Evolutionary conservation across 1,140 invertebrate species (phyloP).

Genomic region (Trichonephila clavipes): DNA sequence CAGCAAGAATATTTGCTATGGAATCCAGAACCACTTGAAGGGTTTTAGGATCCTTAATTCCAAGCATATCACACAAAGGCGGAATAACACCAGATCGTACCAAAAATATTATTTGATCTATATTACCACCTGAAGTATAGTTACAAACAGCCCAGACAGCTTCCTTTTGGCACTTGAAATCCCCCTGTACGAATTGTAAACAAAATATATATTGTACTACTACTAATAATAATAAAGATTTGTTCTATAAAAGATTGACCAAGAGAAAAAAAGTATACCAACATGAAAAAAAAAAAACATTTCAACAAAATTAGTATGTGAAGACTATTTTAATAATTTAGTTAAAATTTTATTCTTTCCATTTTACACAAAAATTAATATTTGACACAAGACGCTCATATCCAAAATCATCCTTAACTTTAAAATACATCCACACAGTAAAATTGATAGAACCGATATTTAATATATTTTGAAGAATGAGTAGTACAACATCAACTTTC

Average conservation of each 20-base stretch:
- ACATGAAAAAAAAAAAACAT: too few species aligned
- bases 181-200: constrained; percentile 84
- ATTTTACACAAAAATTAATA: background rate
- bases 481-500: too few species aligned
- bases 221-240: too few species aligned
- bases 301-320: too few species aligned
- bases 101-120: constrained; percentile 89
- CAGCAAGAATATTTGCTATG: constrained; percentile 93
- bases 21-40: constrained; percentile 95
- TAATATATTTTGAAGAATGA: too few species aligned
- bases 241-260: too few species aligned
- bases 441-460: too few species aligned
- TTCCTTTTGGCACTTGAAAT: constrained; percentile 99
- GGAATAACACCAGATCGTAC: constrained; percentile 93
- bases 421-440: too few species aligned
- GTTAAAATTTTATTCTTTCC: background rate
- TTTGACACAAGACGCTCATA: too few species aligned
- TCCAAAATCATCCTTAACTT: too few species aligned
- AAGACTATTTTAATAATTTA: background rate
- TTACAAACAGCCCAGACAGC: constrained; percentile 99
- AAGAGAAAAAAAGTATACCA: too few species aligned
- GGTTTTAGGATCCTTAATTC: constrained; percentile 92
- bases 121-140: constrained; percentile 96
- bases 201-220: too few species aligned
- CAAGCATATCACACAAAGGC: constrained; percentile 92